phyloP scores from a whole-genome alignment of 2,113 vertebrate genomes.

The Deroptyus accipitrinus region DNA sequence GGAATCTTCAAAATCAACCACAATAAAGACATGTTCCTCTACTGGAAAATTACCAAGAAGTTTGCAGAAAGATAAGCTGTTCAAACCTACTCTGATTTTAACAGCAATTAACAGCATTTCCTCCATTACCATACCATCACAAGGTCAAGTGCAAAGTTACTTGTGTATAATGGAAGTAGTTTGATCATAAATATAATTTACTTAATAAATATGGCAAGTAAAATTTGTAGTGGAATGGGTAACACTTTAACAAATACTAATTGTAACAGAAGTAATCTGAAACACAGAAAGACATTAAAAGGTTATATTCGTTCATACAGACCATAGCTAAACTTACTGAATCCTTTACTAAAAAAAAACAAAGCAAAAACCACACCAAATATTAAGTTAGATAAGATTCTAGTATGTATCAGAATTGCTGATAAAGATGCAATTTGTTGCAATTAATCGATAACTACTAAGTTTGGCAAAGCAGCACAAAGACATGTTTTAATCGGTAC shows the following conservation, averaged over 20 bases:
- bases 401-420: neutral
- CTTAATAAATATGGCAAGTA: neutral
- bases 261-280: neutral
- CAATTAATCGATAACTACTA: rapidly evolving
- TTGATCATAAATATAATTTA: neutral
- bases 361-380: neutral
- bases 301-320: neutral
- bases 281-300: neutral
- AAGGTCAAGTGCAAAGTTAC: neutral
- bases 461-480: neutral
- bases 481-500: neutral
- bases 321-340: neutral
- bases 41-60: neutral
- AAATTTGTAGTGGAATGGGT: neutral
- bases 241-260: neutral
- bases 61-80: neutral
- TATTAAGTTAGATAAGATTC: neutral
- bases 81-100: neutral
- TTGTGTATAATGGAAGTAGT: neutral
- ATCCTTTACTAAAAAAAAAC: neutral
- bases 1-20: neutral
- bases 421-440: neutral
- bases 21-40: neutral
- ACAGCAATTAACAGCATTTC: neutral
- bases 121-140: neutral